phyloP scores from a whole-genome alignment of 2,113 vertebrate species.

The Cephalopholis sonnerati region DNA sequence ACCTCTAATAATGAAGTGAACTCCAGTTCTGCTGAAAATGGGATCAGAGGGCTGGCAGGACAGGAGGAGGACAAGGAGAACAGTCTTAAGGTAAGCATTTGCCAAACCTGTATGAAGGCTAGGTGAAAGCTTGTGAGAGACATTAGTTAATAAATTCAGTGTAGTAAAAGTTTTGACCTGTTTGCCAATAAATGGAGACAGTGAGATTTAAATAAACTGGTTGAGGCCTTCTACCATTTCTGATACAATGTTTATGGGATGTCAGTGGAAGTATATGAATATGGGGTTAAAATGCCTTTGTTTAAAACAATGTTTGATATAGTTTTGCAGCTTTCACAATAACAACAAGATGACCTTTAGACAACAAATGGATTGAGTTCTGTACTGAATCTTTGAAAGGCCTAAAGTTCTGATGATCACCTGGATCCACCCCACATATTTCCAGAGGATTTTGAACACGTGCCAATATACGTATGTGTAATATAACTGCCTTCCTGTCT shows the following conservation, averaged over 20 bases:
- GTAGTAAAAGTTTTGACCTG: too few species aligned
- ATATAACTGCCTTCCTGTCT: conserved; percentile 18
- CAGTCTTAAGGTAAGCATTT: conserved; percentile 17
- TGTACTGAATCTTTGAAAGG: background rate
- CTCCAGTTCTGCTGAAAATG: background rate
- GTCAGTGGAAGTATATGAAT: background rate
- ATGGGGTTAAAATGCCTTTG: background rate
- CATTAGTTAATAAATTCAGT: background rate
- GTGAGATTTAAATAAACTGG: background rate
- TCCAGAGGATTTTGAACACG: background rate
- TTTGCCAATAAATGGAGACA: too few species aligned
- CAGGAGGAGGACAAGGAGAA: conserved; percentile 40
- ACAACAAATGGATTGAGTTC: background rate
- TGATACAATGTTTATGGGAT: too few species aligned
- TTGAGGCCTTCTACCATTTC: background rate
- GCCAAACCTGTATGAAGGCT: background rate
- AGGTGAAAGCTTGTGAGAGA: background rate
- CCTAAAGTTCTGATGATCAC: background rate
- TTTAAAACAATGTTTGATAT: background rate
- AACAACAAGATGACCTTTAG: too few species aligned
- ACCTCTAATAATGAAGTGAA: background rate
- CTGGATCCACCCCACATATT: background rate
- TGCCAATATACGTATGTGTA: background rate
- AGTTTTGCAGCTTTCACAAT: background rate
- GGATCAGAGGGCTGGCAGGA: background rate